phyloP scores from a whole-genome alignment of 2,113 vertebrate genomes.

The Neogale vison region DNA sequence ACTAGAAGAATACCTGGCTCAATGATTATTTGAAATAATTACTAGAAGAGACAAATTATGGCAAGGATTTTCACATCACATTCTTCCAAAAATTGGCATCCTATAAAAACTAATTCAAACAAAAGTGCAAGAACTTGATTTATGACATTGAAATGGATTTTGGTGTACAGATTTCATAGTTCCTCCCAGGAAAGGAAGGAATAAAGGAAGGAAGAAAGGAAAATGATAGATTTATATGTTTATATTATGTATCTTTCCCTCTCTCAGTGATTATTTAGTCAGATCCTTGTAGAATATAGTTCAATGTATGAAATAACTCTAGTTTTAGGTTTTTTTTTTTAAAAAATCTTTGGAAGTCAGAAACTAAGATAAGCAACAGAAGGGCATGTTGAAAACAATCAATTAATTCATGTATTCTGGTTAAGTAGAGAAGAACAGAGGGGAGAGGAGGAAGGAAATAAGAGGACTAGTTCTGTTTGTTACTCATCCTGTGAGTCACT shows the following conservation, averaged over 20 bases:
- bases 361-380: slow-evolving; percentile 66
- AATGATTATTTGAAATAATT: background rate
- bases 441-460: background rate
- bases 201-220: no score
- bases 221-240: background rate
- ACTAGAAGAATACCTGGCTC: background rate
- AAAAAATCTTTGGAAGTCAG: slow-evolving; percentile 40
- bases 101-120: background rate
- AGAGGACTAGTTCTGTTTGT: slow-evolving; percentile 59
- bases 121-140: background rate
- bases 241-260: background rate
- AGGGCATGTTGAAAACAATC: slow-evolving; percentile 49
- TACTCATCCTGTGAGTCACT: slow-evolving; percentile 79
- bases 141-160: background rate
- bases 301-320: background rate
- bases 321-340: background rate
- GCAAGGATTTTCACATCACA: background rate
- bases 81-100: background rate
- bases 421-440: slow-evolving; percentile 52
- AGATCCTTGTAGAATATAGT: background rate
- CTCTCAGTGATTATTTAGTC: background rate
- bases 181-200: background rate
- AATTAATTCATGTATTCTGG: slow-evolving; percentile 71
- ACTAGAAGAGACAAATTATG: background rate
- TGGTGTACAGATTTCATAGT: background rate